Evolutionary conservation across 1,140 invertebrate genomes (phyloP), one percentile per base, ranked within the genome.

Genomic region (Antheraea pernyi): DNA sequence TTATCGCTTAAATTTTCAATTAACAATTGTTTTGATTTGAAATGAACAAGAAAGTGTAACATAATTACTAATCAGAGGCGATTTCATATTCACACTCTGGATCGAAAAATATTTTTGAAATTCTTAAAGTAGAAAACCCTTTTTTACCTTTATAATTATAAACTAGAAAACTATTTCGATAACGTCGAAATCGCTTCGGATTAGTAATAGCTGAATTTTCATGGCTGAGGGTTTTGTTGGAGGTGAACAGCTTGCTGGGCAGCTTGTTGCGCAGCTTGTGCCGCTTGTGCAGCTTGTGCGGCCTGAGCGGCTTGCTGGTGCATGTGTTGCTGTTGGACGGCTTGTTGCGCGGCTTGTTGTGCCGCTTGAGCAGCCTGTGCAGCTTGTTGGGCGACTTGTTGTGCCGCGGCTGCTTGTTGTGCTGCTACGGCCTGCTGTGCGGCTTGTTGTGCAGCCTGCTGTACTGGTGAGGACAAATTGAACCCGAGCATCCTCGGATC

Each of bases 131-230:
- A 16, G 16, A n/a, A 53, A 53, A 53, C 11, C 46, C 46, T n/a
- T 53, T 48, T 53, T 53, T 16, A 53, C 46, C 39, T 65, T 48
- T 68, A 60, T 66, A 65, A 68, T 69, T 65, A 74, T 22, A 65
- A 73, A 69, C 71, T 69, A 69, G 67, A 37, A n/a, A 69, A 36
- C 65, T 69, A 68, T 68, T 36, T 71, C 64, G 60, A 67, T 70
- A 73, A 64, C 59, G 66, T 65, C 70, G 85, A 91, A 89, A 91
- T 89, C 89, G 91, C 87, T 77, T 93, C 85, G 86, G 89, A 92
- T 93, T 93, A 93, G 92, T 93, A 93, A 92, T 92, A 93, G 85
- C 81, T 92, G 82, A 92, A 93, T 85, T 92, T 92, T 93, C 92
- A 93, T 91, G 92, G 91, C 75, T 93, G 92, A 79, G 91, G 85